These are phyloP conservation scores for Sebastes hubbsi DNA, from an alignment of 2,797 vertebrate species.

Conservation along the genomic window DNA sequence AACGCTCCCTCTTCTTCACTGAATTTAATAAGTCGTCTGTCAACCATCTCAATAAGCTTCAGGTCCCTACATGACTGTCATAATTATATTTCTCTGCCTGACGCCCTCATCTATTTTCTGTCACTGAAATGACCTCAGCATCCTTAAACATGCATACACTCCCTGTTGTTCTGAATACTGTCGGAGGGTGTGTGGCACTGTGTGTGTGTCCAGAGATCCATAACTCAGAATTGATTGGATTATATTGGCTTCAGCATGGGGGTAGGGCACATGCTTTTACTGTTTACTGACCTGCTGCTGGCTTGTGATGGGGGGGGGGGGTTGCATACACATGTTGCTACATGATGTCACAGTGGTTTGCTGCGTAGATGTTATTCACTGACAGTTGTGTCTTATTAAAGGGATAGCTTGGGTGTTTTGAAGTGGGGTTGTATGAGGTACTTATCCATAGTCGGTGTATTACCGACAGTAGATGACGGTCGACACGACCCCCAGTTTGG, in stretches of 20 bases:
- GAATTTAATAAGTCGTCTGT: constrained; percentile 2
- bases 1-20: background rate
- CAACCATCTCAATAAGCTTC: background rate
- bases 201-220: constrained; percentile 56
- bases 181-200: constrained; percentile 5
- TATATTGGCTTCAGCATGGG: constrained; percentile 52
- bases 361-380: background rate
- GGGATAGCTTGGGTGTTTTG: background rate
- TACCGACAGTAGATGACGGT: too few relatives aligned
- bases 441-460: too few relatives aligned
- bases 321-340: constrained; percentile 19
- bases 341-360: constrained; percentile 39
- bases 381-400: background rate
- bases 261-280: constrained; percentile 35
- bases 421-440: too few relatives aligned
- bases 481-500: too few relatives aligned
- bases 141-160: constrained; percentile 12
- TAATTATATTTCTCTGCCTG: background rate
- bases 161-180: constrained; percentile 20
- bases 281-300: constrained; percentile 37
- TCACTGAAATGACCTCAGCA: constrained; percentile 5
- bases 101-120: constrained; percentile 6
- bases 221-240: constrained; percentile 74
- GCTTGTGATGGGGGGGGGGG: background rate
- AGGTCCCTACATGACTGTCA: background rate